Base-by-base conservation (phyloP, 92 coral and sea anemone species). In the Zoanthus solanderi region DNA sequence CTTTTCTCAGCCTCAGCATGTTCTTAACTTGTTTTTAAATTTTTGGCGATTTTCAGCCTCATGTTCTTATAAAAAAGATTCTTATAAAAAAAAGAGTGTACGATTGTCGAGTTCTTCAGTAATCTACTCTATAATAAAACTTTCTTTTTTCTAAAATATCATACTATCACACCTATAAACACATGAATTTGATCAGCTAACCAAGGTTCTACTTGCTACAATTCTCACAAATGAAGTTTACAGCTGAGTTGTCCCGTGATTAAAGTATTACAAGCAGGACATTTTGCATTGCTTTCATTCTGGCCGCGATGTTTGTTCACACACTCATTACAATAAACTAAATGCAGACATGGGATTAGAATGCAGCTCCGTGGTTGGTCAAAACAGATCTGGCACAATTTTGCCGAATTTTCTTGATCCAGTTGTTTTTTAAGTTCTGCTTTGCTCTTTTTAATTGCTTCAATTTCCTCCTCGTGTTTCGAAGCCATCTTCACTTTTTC, bases 261-360 rank as follows among this genome's bases (percentile, higher is more conserved):
- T 2, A 72, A 14, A 32, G 78, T 34, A 46, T 72, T 72, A 72
- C 77, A 72, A 15, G 78, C 28, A 37, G 28, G 78, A n/a, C 78
- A 72, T 44, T 37, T 72, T 6, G 45, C 48, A 14, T 1, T 29
- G 44, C 17, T 31, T 5, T 31, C 18, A 0, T 5, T 72, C 54
- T 37, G 53, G 7, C 1, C 52, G 1, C 78, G 46, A 16, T 72
- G 78, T 13, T 42, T 37, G 54, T 72, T 37, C 4, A 37, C 54
- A 37, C 50, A 72, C 28, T 72, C 50, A 9, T 46, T 17, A 15
- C 46, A 32, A 6, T 72, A 15, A 13, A 63, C 69, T 16, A 63
- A 63, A 63, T 63, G 69, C 69, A 63, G 7, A 23, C 69, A 63
- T 63, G 69, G 69, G 29, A 63, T 63, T 6, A 63, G 69, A 63